These are phyloP conservation scores for Oxystoma pomonae DNA, from an alignment of 2,888 invertebrate genomes.

Conservation along the genomic window DNA sequence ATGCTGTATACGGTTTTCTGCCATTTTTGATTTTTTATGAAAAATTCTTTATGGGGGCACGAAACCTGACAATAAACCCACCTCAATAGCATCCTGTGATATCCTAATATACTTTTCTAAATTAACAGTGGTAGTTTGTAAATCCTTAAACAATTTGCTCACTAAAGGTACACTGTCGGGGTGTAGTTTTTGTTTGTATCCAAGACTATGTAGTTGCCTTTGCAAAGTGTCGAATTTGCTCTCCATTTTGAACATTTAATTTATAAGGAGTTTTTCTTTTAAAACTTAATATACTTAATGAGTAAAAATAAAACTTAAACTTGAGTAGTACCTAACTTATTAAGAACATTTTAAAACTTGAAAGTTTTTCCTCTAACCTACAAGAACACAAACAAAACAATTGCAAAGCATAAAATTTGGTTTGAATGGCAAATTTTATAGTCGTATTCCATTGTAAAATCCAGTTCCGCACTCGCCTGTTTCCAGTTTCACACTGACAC, in stretches of 20 bases:
- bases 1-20: no score
- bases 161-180: conserved; percentile 76
- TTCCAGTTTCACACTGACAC: no score
- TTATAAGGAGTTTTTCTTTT: no score
- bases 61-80: conserved; percentile 41
- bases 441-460: no score
- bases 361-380: background rate
- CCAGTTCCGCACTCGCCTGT: no score
- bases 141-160: conserved; percentile 74
- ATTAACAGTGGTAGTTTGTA: conserved; percentile 83
- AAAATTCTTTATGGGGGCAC: no score
- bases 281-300: no score
- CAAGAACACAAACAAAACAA: background rate
- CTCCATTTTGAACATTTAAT: conserved; percentile 36
- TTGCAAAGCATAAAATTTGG: background rate
- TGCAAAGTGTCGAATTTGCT: conserved; percentile 46
- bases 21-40: no score
- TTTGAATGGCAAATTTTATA: background rate
- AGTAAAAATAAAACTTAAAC: no score
- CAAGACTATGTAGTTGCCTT: conserved; percentile 74
- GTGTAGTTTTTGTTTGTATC: conserved; percentile 73
- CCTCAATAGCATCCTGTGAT: conserved; percentile 64
- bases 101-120: conserved; percentile 78
- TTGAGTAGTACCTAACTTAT: no score
- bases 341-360: background rate